These are phyloP conservation scores for Mesembrinibis cayennensis DNA, from an alignment of 2,113 vertebrate species.

Conservation along the genomic window DNA sequence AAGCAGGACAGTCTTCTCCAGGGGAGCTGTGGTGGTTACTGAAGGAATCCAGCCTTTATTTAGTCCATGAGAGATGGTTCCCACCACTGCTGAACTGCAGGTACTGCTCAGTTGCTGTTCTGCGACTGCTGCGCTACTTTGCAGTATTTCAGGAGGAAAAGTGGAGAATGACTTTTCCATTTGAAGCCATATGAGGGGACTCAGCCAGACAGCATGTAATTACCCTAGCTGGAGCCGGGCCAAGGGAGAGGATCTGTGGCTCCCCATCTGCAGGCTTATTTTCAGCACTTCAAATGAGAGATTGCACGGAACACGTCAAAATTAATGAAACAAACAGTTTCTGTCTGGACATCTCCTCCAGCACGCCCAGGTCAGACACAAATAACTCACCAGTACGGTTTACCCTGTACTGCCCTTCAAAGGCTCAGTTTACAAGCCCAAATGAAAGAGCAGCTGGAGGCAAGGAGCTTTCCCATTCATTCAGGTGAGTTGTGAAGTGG, in stretches of 20 bases:
- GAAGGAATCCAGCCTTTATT: background rate
- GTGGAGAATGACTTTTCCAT: background rate
- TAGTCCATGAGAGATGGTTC: background rate
- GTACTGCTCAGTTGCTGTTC: background rate
- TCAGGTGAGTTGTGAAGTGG: slow-evolving; percentile 12
- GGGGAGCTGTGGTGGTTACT: background rate
- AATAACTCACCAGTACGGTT: background rate
- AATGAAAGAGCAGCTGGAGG: background rate
- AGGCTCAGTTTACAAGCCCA: background rate
- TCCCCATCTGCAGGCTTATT: slow-evolving; percentile 5
- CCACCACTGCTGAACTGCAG: background rate
- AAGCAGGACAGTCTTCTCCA: background rate
- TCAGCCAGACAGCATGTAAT: background rate
- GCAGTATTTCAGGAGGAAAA: slow-evolving; percentile 6
- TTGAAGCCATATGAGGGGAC: background rate
- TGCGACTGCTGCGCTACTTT: rapidly evolving
- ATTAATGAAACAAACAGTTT: background rate
- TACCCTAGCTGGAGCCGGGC: slow-evolving; percentile 1
- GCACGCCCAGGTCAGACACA: background rate
- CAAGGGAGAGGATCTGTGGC: background rate
- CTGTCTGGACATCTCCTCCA: background rate
- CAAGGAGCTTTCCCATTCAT: background rate
- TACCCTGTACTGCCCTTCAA: background rate
- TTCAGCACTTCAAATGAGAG: background rate
- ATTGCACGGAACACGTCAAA: rapidly evolving